These are phyloP conservation scores for Acutogordius australiensis DNA, from an alignment of 2,888 invertebrate species.

Conservation along the genomic window DNA sequence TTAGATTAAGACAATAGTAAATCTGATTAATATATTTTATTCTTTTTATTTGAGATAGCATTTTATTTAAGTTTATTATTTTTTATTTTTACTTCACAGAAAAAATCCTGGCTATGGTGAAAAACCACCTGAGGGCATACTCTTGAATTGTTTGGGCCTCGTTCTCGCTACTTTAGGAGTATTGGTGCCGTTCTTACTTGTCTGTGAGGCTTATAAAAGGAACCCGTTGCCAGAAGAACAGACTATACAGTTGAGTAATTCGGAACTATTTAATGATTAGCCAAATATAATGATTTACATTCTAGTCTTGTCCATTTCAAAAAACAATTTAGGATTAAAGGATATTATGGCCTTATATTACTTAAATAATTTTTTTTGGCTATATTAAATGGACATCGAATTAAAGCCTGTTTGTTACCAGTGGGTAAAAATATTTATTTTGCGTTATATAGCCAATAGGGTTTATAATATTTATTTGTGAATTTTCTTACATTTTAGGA, in stretches of 20 bases:
- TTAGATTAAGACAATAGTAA: no score
- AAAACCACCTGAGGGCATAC: conserved; percentile 31
- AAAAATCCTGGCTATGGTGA: conserved; percentile 15
- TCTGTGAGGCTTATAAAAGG: not conserved
- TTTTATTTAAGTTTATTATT: conserved; percentile 11
- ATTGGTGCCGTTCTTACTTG: not conserved
- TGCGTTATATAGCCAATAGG: no score
- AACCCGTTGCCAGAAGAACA: not conserved
- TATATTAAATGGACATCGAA: no score
- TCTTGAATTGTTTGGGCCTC: conserved; percentile 34
- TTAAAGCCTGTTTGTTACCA: no score
- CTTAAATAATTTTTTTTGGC: no score
- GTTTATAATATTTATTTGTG: no score
- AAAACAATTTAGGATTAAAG: no score
- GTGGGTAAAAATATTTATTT: no score
- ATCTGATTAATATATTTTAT: conserved; percentile 9
- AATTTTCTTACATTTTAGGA: no score
- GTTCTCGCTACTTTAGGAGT: not conserved
- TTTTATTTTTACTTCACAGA: conserved; percentile 5
- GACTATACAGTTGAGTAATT: conserved; percentile 7
- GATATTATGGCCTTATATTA: no score
- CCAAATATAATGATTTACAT: not conserved
- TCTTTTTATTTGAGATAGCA: conserved; percentile 14
- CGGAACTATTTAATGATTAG: not conserved
- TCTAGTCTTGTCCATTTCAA: no score